A percentile compares a stretch with the other conserved stretches of the same genome.
Conservation (phyloP, 2,888 invertebrate species). For the Campoplex nolae region DNA sequence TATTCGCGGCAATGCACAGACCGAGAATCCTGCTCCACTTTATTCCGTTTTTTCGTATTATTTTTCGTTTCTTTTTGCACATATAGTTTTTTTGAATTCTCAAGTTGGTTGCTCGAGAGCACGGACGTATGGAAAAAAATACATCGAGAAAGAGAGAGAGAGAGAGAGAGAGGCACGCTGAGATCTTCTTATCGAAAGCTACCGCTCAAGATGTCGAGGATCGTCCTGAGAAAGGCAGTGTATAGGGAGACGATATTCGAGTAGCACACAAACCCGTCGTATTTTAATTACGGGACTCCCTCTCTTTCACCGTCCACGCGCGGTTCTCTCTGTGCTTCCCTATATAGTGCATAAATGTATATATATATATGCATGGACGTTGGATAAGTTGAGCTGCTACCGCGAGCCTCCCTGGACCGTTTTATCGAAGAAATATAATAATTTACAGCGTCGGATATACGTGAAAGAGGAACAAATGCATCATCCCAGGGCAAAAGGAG, state of each 20-base stretch:
- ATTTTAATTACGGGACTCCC: constrained; percentile 66
- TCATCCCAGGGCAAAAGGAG: constrained; percentile 70
- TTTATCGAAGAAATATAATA: constrained; percentile 77
- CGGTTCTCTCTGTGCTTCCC: constrained; percentile 46
- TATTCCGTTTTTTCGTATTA: constrained; percentile 16
- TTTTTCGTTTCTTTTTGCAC: not conserved
- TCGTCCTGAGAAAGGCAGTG: constrained; percentile 18
- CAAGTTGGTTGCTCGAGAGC: constrained; percentile 25
- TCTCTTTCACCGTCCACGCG: constrained; percentile 61
- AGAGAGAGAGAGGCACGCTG: constrained; percentile 7
- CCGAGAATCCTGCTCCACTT: constrained; percentile 44
- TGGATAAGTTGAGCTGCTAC: constrained; percentile 15
- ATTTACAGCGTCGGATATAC: constrained; percentile 74
- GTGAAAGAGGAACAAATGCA: constrained; percentile 72
- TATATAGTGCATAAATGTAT: constrained; percentile 6
- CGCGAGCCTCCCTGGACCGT: constrained; percentile 54
- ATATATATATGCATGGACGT: not conserved
- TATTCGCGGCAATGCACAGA: constrained; percentile 19
- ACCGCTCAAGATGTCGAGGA: constrained; percentile 66
- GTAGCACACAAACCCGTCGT: constrained; percentile 60
- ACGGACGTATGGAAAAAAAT: constrained; percentile 1
- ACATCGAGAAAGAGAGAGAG: constrained; percentile 9
- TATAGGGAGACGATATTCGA: constrained; percentile 47
- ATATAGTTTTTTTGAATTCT: constrained; percentile 29
- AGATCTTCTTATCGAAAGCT: constrained; percentile 63